These are phyloP conservation scores for Neelides folsomi DNA, from an alignment of 2,888 invertebrate species.

Conservation along the genomic window DNA sequence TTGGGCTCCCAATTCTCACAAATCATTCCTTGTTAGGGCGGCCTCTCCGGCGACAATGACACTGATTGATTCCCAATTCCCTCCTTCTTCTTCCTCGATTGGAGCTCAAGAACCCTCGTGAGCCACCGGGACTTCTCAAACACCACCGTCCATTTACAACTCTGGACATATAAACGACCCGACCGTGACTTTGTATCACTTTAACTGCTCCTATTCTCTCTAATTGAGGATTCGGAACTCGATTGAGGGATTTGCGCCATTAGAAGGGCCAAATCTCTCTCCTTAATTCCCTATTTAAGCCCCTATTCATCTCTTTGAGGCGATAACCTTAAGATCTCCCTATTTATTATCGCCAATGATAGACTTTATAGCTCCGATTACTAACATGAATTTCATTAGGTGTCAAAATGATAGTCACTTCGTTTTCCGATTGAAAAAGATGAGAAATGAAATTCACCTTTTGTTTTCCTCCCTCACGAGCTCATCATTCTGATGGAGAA, in stretches of 20 bases:
- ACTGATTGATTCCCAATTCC: conserved; percentile 28
- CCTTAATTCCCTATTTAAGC: not conserved
- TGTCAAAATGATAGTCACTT: too few species aligned
- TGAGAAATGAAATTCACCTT: too few species aligned
- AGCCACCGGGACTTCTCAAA: not conserved
- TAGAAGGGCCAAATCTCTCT: not conserved
- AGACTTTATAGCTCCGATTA: too few species aligned
- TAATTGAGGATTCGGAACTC: too few species aligned
- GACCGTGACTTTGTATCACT: not conserved
- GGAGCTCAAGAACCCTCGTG: too few species aligned
- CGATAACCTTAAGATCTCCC: too few species aligned
- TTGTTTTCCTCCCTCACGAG: too few species aligned
- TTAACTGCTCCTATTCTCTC: not conserved
- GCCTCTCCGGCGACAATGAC: conserved; percentile 24
- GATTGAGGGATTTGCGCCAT: too few species aligned
- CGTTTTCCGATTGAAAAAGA: too few species aligned
- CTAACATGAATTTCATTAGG: too few species aligned
- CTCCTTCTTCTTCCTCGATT: conserved; percentile 12
- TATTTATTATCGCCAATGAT: too few species aligned
- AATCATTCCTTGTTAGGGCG: conserved; percentile 16
- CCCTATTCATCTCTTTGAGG: not conserved
- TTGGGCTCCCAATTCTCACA: conserved; percentile 6
- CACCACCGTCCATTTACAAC: not conserved
- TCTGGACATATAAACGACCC: not conserved
- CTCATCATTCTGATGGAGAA: too few species aligned